Evolutionary conservation across 2,113 vertebrate genomes (phyloP), one percentile per base, ranked within the genome.

Genomic region (Perca flavescens): DNA sequence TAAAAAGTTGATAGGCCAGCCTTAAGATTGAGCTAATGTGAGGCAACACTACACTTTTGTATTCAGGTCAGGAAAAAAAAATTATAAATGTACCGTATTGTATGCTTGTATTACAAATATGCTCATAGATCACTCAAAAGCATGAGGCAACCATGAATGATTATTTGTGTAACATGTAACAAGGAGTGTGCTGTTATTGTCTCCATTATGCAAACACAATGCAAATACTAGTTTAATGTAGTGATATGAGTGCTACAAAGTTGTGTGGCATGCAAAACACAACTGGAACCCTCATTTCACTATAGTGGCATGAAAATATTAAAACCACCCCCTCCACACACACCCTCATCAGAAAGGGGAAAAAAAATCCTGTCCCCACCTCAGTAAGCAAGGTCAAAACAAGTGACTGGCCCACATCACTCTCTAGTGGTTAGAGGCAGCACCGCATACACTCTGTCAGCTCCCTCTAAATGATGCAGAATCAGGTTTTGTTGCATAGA

Each of bases 341-440:
- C 78, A 69, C 53, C 64, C 69, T 22, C 21, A 40, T 19, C 3
- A 21, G 22, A 74, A 77, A 34, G 5, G 28, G 61, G 17, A 54
- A 52, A 28, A 28, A 53, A 71, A 60, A 50, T 78, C 56, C 64
- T 25, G 60, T 69, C 50, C 54, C 85, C 83, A 81, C 82, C 77
- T 91, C 74, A 87, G 77, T 86, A 62, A 74, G 86, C 91, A 93
- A 93, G 93, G 92, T 95, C 93, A 95, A 89, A 71, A 90, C 77
- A 31, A 85, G 86, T 16, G 57, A 84, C 86, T 90, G 86, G 87
- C 78, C 85, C 86, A 90, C 84, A 88, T n/a, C 84, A 31, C 89
- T 69, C 93, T 92, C 93, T 92, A 88, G 91, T 89, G 94, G 87
- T n/a, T 6, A 70, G 0, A 63, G 1, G 13, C 16, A 10, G 76